Evolutionary conservation across 1,140 invertebrate species (phyloP).

Genomic region (Medauroidea extradentata): DNA sequence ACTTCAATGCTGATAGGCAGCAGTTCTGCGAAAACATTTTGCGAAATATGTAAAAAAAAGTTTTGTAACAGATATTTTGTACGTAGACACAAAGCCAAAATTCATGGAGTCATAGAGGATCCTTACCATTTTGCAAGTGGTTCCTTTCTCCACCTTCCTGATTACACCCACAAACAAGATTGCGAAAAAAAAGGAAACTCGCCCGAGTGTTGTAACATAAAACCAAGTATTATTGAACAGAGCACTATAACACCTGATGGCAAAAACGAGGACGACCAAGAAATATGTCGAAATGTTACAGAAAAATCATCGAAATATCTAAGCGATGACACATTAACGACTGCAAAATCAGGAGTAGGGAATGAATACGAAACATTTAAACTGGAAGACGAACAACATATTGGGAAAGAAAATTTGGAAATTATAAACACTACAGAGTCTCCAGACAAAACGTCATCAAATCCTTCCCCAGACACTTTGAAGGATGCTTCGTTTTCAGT

Average conservation of each 20-base stretch:
- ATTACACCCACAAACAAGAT: slow-evolving; percentile 1
- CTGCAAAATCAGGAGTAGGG: too few species aligned
- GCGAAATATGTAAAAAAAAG: slow-evolving; percentile 61
- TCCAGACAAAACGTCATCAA: neutral
- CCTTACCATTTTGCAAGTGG: neutral
- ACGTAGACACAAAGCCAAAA: slow-evolving; percentile 56
- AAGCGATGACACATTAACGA: too few species aligned
- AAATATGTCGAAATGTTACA: too few species aligned
- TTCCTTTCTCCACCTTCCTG: neutral
- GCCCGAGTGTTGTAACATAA: too few species aligned
- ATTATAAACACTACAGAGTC: neutral
- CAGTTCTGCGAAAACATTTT: slow-evolving; percentile 40
- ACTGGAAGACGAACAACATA: too few species aligned
- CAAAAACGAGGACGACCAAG: too few species aligned
- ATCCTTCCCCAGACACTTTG: neutral
- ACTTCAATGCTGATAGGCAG: too few species aligned
- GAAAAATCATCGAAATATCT: too few species aligned
- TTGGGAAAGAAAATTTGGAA: neutral
- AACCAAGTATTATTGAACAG: too few species aligned
- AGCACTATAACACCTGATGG: too few species aligned
- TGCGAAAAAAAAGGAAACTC: neutral
- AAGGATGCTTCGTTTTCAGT: slow-evolving; percentile 4
- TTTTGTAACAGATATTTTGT: slow-evolving; percentile 72
- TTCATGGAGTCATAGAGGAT: slow-evolving; percentile 47
- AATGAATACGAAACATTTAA: too few species aligned